phyloP scores from a whole-genome alignment of 2,113 vertebrate species.

The Stigmatopora argus region DNA sequence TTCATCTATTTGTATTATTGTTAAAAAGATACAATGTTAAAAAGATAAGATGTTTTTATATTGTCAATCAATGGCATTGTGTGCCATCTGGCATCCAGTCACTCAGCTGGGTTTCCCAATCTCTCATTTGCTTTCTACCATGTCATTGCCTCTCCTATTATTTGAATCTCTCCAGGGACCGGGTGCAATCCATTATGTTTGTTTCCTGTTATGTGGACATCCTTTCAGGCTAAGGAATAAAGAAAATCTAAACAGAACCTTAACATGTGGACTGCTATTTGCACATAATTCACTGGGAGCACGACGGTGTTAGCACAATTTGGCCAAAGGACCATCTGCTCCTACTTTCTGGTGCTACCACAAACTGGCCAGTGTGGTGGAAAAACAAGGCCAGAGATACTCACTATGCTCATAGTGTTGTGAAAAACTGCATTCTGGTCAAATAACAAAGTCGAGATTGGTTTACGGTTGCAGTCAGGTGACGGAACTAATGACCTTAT shows the following conservation, averaged over 20 bases:
- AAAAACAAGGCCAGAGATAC: background rate
- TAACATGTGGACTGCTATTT: background rate
- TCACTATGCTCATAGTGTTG: background rate
- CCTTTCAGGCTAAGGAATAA: background rate
- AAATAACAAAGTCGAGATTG: conserved; percentile 4
- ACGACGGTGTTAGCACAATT: background rate
- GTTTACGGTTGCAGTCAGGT: conserved; percentile 21
- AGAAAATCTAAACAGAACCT: background rate
- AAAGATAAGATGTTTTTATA: background rate
- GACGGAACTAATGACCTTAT: conserved; percentile 27
- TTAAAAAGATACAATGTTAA: background rate
- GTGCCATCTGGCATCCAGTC: background rate
- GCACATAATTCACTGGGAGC: background rate
- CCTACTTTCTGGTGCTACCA: background rate
- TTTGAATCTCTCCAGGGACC: conserved; percentile 6
- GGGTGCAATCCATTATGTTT: background rate
- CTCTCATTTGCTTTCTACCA: background rate
- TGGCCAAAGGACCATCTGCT: conserved; percentile 20
- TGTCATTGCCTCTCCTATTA: background rate
- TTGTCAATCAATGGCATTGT: background rate
- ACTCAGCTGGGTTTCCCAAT: background rate
- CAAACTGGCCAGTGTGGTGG: background rate
- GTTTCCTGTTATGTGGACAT: conserved; percentile 3
- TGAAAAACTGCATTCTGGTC: background rate
- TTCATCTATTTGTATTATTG: conserved; percentile 3